Evolutionary conservation across 2,888 invertebrate species (phyloP), one percentile per base, ranked within the genome.

Genomic region (Pilophorus perplexus): DNA sequence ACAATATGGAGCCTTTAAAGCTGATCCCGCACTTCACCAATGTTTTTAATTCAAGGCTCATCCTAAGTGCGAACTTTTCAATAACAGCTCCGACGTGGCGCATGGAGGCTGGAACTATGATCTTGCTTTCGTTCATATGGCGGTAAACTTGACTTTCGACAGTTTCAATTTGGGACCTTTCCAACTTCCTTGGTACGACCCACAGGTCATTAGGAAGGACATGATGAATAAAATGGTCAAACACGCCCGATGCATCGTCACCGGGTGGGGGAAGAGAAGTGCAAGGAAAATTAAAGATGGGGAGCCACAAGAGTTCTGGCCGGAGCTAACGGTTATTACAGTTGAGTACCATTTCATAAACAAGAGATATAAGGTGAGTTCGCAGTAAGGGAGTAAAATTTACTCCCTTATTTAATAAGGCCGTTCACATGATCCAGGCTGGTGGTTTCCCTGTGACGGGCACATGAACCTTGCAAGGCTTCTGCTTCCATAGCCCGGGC

Each of bases 71-170:
- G 28, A 18, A 16, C 62, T 46, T 20, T 62, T 46, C 20, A 6
- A 59, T 18, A 12, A 33, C 28, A n/a, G n/a, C 1, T 27, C 18
- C 12, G 27, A 3, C 1, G 33, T 46, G 1, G 62, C 44, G 1
- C 22, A 18, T 1, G 62, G 62, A 20, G 62, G 62, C 1, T 62
- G 62, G 62, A 48, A 62, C 37, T 44, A 2, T 23, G 62, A 62
- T 22, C 46, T 38, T 20, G 62, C 38, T 18, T 18, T 46, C 8
- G 38, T 46, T 22, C 18, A 20, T 14, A 18, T 62, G 28, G 33
- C 16, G 8, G 20, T 14, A 16, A 33, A 27, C n/a, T 14, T 62
- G n/a, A 37, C 18, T n/a, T 16, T 62, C 1, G 48, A 62, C 23
- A 48, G 59, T 3, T 33, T 18, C n/a, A 16, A 18, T 8, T 3